Evolutionary conservation across 2,888 invertebrate genomes (phyloP).

Genomic region (Hymenopus coronatus): DNA sequence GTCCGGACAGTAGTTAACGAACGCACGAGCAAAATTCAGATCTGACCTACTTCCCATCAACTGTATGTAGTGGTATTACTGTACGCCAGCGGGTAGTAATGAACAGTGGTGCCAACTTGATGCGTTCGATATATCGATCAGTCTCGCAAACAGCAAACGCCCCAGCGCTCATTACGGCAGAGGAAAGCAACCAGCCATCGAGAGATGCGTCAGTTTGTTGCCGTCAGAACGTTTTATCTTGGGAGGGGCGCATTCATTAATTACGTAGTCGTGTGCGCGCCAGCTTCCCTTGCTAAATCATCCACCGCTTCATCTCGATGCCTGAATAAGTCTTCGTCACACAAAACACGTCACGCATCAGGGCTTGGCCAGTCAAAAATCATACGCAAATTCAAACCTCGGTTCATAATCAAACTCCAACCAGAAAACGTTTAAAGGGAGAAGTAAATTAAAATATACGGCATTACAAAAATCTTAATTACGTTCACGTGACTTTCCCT

Average conservation of each 20-base stretch:
- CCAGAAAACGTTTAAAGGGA: too few species aligned
- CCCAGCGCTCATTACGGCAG: not conserved
- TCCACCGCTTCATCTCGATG: not conserved
- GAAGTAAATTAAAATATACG: too few species aligned
- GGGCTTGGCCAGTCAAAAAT: too few species aligned
- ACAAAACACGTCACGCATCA: too few species aligned
- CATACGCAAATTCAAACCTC: too few species aligned
- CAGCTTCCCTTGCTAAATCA: not conserved
- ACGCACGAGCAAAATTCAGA: not conserved
- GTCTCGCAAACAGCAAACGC: not conserved
- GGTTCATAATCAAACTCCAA: too few species aligned
- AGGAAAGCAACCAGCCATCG: not conserved
- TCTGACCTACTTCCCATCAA: not conserved
- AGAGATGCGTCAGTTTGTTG: not conserved
- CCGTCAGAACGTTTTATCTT: not conserved
- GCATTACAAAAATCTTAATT: too few species aligned
- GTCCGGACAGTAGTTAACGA: not conserved
- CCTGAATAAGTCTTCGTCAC: too few species aligned
- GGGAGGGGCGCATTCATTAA: not conserved
- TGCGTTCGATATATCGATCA: not conserved
- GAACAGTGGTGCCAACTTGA: not conserved
- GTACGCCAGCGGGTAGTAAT: not conserved
- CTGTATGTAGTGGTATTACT: not conserved
- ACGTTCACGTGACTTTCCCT: too few species aligned
- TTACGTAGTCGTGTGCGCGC: not conserved